Conservation (phyloP, 2,113 vertebrate genomes). For the Gymnobelideus leadbeateri region DNA sequence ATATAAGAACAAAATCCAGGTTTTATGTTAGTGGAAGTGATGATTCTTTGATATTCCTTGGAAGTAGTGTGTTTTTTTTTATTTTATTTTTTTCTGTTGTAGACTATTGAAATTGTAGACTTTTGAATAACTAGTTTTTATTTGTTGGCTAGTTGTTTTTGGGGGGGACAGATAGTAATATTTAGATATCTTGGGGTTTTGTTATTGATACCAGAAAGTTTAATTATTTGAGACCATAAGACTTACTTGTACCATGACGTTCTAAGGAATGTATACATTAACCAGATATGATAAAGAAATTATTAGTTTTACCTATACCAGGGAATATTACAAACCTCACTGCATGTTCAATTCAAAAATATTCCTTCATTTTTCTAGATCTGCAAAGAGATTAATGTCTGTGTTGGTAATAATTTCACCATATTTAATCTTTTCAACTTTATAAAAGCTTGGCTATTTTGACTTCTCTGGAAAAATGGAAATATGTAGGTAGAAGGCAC, state of each 20-base stretch:
- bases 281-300: conserved; percentile 26
- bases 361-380: conserved; percentile 7
- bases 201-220: background rate
- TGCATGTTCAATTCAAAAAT: conserved; percentile 16
- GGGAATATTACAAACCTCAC: conserved; percentile 1
- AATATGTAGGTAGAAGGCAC: background rate
- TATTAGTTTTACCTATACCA: background rate
- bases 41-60: background rate
- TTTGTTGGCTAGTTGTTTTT: conserved; percentile 47
- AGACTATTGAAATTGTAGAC: too few relatives aligned
- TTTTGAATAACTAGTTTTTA: conserved; percentile 47
- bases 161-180: background rate
- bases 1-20: background rate
- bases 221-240: conserved; percentile 33
- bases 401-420: conserved; percentile 28
- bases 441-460: conserved; percentile 32
- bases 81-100: background rate
- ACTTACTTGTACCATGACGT: conserved; percentile 39
- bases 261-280: conserved; percentile 36
- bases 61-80: background rate
- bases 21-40: background rate
- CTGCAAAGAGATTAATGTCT: conserved; percentile 32
- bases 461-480: conserved; percentile 4
- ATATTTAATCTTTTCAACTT: conserved; percentile 38
- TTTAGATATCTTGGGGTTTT: background rate